Evolutionary conservation across 2,113 vertebrate genomes (phyloP), one percentile per base, ranked within the genome.

Genomic region (Ceyx margarethae): DNA sequence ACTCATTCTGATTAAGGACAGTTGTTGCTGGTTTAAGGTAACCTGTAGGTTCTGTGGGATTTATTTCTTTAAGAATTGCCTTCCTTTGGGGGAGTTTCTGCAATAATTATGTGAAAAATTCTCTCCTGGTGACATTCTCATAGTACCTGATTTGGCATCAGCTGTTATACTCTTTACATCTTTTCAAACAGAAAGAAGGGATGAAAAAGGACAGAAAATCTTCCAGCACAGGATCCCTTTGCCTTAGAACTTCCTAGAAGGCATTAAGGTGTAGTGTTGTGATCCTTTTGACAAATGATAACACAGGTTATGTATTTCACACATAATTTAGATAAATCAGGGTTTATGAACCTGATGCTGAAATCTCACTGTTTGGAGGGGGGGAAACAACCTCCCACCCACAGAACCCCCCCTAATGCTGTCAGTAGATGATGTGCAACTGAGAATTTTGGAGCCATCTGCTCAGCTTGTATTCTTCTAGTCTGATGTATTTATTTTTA

Each of bases 191-290:
- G 28, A 40, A 72, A 11, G 10, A 5, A 62, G 33, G 56, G 31
- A 50, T 67, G 31, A 46, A 69, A 40, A 81, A 62, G 26, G 8
- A 6, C 3, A 2, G 26, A 35, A 69, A 37, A 51, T 31, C 40
- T 81, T 45, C 48, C 29, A 81, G 15, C 17, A 14, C 4, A 56
- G 46, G n/a, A 58, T 93, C 23, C 15, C 9, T 67, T 86, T 90
- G 48, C 43, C 22, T 89, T 86, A 58, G 62, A 79, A 73, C 31
- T 85, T 65, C 48, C 16, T 48, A 76, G 37, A 84, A 22, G 29
- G 15, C 17, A 10, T 81, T 65, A 69, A 3, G 20, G n/a, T 57
- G 29, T 8, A 1, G n/a, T 72, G 29, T 73, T 0, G 0, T 2
- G 23, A 67, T 73, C 54, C 13, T 45, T 64, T 65, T 93, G 67